Evolutionary conservation across 2,797 vertebrate species (phyloP).

Genomic region (Corythornis leucogaster): DNA sequence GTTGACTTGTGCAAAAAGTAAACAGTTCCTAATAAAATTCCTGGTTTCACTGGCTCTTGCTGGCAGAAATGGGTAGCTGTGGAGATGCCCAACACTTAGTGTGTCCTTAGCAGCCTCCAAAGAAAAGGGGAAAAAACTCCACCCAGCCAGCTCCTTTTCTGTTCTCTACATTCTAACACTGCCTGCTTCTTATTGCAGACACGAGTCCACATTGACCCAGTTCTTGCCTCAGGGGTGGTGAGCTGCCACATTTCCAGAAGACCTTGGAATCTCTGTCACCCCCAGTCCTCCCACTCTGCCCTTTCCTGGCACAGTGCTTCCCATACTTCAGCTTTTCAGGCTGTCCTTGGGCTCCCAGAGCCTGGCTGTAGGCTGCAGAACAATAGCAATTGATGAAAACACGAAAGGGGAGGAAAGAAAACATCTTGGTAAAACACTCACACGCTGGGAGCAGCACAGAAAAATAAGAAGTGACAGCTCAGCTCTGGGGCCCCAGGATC

Average conservation of each 20-base stretch:
- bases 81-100: not conserved
- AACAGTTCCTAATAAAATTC: not conserved
- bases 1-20: not conserved
- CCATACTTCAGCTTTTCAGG: not conserved
- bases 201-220: not conserved
- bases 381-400: constrained; percentile 50
- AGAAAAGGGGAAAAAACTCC: not conserved
- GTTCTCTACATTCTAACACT: not conserved
- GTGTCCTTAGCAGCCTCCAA: not conserved
- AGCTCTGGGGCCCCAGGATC: constrained; percentile 12
- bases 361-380: not conserved
- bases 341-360: constrained; percentile 37
- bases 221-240: not conserved
- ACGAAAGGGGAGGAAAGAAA: constrained; percentile 18
- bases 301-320: constrained; percentile 33
- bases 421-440: constrained; percentile 31
- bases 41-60: not conserved
- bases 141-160: not conserved
- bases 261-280: constrained; percentile 12
- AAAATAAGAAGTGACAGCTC: constrained; percentile 58
- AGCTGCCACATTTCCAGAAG: not conserved
- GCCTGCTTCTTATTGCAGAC: not conserved
- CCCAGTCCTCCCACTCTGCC: constrained; percentile 22
- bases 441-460: constrained; percentile 17
- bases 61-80: not conserved